These are phyloP conservation scores for Limosa lapponica DNA, from an alignment of 2,797 vertebrate genomes.

Conservation along the genomic window DNA sequence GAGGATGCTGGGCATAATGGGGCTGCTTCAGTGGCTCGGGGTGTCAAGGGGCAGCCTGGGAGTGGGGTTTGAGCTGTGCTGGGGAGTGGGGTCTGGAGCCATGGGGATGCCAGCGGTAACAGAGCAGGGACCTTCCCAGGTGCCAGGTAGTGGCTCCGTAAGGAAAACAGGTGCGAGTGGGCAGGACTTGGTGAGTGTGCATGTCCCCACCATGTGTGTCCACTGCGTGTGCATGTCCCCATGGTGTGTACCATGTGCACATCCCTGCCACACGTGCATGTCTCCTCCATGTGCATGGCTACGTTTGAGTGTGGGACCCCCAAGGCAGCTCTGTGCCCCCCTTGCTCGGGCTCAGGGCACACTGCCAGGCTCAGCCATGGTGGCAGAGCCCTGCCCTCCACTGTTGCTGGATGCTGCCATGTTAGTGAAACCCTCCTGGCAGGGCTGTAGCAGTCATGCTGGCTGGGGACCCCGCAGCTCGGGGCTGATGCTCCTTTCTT, in stretches of 20 bases:
- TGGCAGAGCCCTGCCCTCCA: background rate
- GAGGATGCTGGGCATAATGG: background rate
- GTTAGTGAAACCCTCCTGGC: background rate
- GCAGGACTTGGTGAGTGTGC: background rate
- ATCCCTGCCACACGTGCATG: background rate
- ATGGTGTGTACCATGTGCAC: background rate
- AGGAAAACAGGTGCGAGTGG: background rate
- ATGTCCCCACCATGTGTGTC: background rate
- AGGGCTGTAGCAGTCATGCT: background rate
- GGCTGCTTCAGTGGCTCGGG: background rate
- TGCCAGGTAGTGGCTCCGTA: background rate
- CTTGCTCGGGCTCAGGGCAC: too few species aligned
- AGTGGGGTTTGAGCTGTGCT: background rate
- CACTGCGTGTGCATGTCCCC: background rate
- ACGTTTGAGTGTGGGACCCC: background rate
- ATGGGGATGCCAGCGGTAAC: too few species aligned
- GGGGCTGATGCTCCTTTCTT: background rate
- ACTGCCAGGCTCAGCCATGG: background rate
- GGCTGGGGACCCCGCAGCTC: background rate
- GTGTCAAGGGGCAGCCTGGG: background rate
- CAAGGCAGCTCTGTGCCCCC: background rate
- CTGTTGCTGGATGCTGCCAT: accelerated
- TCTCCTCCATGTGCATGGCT: background rate
- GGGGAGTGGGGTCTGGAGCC: background rate
- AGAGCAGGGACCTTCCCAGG: background rate